Base-by-base conservation (phyloP, 1,140 invertebrate species). In the Cyrtorhinus lividipennis region DNA sequence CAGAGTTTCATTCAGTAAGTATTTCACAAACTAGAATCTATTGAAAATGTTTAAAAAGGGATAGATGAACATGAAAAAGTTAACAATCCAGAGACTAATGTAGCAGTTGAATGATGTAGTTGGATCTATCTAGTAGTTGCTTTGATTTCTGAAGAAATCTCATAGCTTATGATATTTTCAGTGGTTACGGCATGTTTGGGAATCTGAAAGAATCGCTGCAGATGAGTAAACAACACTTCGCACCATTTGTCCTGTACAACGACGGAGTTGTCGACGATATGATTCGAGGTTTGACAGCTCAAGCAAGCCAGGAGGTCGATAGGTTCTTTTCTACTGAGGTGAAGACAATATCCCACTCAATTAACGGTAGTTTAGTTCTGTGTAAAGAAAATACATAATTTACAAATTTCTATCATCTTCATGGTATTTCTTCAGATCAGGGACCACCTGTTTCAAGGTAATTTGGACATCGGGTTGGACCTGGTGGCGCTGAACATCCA, bases 401-500 rank as follows among this genome's bases (percentile, higher is more conserved):
- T n/a, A n/a, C n/a, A n/a, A n/a, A n/a, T n/a, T n/a, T n/a, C n/a
- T n/a, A n/a, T n/a, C n/a, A n/a, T n/a, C n/a, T n/a, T n/a, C n/a
- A n/a, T n/a, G n/a, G n/a, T n/a, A n/a, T n/a, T n/a, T n/a, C n/a
- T 69, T 26, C 67, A 84, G 76, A 66, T 84, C 22, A 83, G 81
- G 56, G 80, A 83, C 65, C 78, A 78, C 66, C 70, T 83, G 59
- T 84, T 83, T 68, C 74, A 78, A 68, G 73, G 74, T 2, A 69
- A 71, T 45, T 69, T 72, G 2, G 69, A 72, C 38, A 78, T 82
- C 63, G 82, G 81, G 15, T 71, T 83, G 67, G 85, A 87, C 71
- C 72, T 87, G n/a, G 76, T 82, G 56, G 77, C 84, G 2, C 75
- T 87, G 68, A 86, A 87, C 70, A 80, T 88, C 27, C 83, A 85